Evolutionary conservation across 2,113 vertebrate species (phyloP).

Genomic region (Pleuronectes platessa): DNA sequence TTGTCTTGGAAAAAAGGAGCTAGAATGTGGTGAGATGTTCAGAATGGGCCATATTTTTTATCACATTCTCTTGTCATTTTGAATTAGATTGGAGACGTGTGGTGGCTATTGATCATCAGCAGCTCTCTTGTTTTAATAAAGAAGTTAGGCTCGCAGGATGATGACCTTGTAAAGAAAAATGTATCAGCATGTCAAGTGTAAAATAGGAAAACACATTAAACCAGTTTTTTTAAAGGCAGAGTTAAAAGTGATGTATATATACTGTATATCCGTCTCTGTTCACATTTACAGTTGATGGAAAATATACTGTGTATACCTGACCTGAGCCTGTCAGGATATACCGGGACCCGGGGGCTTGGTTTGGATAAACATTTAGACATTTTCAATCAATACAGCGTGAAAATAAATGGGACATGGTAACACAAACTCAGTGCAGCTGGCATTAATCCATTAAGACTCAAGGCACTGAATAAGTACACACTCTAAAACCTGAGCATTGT

Average conservation of each 20-base stretch:
- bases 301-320: background rate
- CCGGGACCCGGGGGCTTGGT: background rate
- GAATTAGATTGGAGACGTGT: constrained; percentile 52
- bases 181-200: constrained; percentile 50
- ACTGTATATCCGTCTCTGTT: background rate
- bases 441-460: too few species aligned
- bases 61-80: constrained; percentile 21
- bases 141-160: constrained; percentile 33
- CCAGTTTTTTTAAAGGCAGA: background rate
- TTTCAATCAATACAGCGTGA: background rate
- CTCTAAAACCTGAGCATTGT: too few species aligned
- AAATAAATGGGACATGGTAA: background rate
- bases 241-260: too few species aligned
- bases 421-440: too few species aligned
- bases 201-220: too few species aligned
- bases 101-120: constrained; percentile 55
- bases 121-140: constrained; percentile 60
- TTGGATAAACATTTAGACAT: background rate
- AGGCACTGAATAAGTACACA: too few species aligned
- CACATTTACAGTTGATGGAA: background rate
- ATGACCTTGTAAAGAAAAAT: constrained; percentile 64
- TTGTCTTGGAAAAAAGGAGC: constrained; percentile 32
- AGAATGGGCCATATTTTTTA: too few species aligned
- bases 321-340: background rate
- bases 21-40: constrained; percentile 60